Conservation (phyloP, 2,888 invertebrate genomes). For the Trimorus sp. region DNA sequence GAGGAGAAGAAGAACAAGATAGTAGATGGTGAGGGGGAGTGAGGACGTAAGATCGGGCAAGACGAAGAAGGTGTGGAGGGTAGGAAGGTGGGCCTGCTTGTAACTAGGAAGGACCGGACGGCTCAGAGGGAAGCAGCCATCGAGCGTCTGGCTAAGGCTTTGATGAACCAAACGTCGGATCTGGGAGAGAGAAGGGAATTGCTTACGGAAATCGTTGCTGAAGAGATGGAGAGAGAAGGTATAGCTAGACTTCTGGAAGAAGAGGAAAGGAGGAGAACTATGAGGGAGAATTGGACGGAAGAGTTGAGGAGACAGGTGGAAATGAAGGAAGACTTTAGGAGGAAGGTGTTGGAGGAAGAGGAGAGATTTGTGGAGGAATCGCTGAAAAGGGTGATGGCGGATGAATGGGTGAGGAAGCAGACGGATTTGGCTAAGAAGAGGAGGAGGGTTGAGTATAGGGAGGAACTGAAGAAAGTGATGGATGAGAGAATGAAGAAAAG, state of each 20-base stretch:
- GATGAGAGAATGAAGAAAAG: constrained; percentile 70
- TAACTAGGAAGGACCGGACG: constrained; percentile 36
- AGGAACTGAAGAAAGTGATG: constrained; percentile 73
- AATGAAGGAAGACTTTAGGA: constrained; percentile 69
- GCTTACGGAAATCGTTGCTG: constrained; percentile 71
- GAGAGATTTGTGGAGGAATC: constrained; percentile 72
- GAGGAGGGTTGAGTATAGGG: constrained; percentile 69
- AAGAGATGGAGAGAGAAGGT: constrained; percentile 71
- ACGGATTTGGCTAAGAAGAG: constrained; percentile 71
- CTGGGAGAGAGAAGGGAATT: constrained; percentile 66
- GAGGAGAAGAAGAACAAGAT: too few species aligned
- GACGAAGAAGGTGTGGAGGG: too few species aligned
- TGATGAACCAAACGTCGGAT: constrained; percentile 64
- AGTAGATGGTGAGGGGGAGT: too few species aligned
- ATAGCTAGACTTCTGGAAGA: constrained; percentile 68
- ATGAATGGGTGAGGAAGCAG: constrained; percentile 70
- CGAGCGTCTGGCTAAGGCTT: constrained; percentile 62
- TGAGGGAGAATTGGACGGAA: constrained; percentile 65
- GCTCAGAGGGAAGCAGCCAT: constrained; percentile 58
- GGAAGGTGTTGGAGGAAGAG: constrained; percentile 70
- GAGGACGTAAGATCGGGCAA: too few species aligned
- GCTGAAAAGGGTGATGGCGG: constrained; percentile 72
- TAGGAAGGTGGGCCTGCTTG: constrained; percentile 55
- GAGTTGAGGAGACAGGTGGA: constrained; percentile 72
- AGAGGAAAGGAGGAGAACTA: constrained; percentile 57